Evolutionary conservation across 2,888 invertebrate species (phyloP).

Genomic region (Cryptocephalus moraei): DNA sequence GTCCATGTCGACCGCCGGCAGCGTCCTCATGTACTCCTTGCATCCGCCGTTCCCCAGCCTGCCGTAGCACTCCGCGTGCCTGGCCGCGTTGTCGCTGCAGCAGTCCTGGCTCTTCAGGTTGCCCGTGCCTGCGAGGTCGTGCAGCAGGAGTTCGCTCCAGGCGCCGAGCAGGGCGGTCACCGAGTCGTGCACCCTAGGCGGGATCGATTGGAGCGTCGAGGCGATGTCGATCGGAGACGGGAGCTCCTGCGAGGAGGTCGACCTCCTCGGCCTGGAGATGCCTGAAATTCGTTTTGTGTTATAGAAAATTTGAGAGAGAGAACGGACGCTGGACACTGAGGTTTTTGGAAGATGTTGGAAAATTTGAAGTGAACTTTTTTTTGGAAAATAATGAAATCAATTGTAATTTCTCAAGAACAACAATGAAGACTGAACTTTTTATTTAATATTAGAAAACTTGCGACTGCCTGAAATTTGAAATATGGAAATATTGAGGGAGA

Average conservation of each 20-base stretch:
- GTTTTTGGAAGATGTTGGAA: no score
- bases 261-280: conserved; percentile 40
- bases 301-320: no score
- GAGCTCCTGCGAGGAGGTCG: conserved; percentile 46
- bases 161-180: conserved; percentile 69
- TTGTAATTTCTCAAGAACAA: no score
- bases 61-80: conserved; percentile 47
- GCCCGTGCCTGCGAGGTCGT: conserved; percentile 59
- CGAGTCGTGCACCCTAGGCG: conserved; percentile 55
- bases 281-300: no score
- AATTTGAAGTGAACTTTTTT: no score
- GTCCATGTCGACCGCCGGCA: conserved; percentile 53
- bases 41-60: conserved; percentile 39
- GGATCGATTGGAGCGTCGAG: conserved; percentile 46
- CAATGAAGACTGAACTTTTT: no score
- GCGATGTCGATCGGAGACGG: conserved; percentile 53
- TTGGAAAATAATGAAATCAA: no score
- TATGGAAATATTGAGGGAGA: no score
- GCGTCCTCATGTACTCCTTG: conserved; percentile 59
- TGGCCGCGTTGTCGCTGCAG: conserved; percentile 31
- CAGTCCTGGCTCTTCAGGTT: conserved; percentile 47
- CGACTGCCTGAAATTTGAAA: no score
- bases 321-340: no score
- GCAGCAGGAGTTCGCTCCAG: conserved; percentile 68
- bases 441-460: no score